Evolutionary conservation across 2,888 invertebrate genomes (phyloP).

Genomic region (Anagyrus pseudococci): DNA sequence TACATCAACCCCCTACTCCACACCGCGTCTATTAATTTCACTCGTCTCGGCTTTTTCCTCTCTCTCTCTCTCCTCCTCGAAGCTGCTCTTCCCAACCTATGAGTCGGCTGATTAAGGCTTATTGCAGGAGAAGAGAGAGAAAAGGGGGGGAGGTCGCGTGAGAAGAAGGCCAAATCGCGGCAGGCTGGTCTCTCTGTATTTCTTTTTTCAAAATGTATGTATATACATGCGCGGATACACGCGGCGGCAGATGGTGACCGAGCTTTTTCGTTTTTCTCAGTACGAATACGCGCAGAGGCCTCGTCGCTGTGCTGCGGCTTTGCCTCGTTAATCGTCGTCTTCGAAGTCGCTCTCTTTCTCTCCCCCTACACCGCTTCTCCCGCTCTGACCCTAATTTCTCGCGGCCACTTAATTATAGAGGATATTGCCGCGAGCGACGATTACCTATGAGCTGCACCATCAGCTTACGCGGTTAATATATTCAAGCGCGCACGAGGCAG

Average conservation of each 20-base stretch:
- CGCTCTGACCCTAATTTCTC: background rate
- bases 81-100: too few species aligned
- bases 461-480: background rate
- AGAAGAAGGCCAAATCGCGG: constrained; percentile 24
- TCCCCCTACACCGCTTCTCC: background rate
- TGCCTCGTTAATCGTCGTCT: constrained; percentile 19
- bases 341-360: too few species aligned
- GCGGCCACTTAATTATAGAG: constrained; percentile 16
- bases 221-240: background rate
- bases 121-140: background rate
- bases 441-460: background rate
- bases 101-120: too few species aligned
- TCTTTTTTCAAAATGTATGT: background rate
- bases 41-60: too few species aligned
- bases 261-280: background rate
- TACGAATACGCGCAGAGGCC: constrained; percentile 3
- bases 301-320: background rate
- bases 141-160: constrained; percentile 16
- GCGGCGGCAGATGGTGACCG: constrained; percentile 24
- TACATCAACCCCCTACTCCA: too few species aligned
- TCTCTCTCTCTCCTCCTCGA: too few species aligned
- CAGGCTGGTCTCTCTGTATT: background rate
- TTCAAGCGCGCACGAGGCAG: too few species aligned
- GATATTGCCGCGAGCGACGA: background rate
- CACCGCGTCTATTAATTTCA: too few species aligned